phyloP scores from a whole-genome alignment of 2,888 invertebrate species.

The Julus scanicus region DNA sequence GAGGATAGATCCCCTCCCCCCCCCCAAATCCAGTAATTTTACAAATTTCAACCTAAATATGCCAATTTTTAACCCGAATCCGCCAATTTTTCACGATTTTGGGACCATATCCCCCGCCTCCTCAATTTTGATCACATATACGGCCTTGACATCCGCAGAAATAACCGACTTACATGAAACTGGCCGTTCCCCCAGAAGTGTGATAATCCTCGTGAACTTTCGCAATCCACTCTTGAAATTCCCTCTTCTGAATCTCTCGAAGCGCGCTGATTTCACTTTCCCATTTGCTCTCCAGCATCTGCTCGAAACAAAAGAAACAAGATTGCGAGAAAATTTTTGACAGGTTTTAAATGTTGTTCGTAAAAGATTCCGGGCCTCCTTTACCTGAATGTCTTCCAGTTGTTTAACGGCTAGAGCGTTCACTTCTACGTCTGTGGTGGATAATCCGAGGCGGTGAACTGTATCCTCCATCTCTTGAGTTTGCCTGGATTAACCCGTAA shows the following conservation, averaged over 20 bases:
- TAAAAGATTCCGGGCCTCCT: constrained; percentile 63
- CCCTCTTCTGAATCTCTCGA: constrained; percentile 83
- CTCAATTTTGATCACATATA: no score
- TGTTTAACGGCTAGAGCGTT: constrained; percentile 81
- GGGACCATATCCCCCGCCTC: no score
- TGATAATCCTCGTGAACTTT: constrained; percentile 79
- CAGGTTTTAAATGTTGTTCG: neutral
- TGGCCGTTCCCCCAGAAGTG: constrained; percentile 67
- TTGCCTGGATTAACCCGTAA: constrained; percentile 71
- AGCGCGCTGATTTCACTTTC: constrained; percentile 81
- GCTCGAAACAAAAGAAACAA: constrained; percentile 62
- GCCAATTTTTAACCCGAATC: no score
- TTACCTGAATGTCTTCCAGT: constrained; percentile 70
- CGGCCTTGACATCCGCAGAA: neutral
- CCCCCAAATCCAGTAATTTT: no score
- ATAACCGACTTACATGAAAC: constrained; percentile 14
- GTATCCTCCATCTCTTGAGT: constrained; percentile 89
- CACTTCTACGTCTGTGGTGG: constrained; percentile 84
- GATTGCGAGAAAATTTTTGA: neutral
- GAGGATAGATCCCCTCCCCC: no score
- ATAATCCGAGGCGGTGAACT: constrained; percentile 79
- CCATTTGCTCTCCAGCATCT: constrained; percentile 85
- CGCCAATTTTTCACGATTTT: no score
- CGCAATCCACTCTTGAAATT: constrained; percentile 91
- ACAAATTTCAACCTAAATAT: no score